Evolutionary conservation across 2,888 invertebrate species (phyloP).

Genomic region (Cactoblastis cactorum): DNA sequence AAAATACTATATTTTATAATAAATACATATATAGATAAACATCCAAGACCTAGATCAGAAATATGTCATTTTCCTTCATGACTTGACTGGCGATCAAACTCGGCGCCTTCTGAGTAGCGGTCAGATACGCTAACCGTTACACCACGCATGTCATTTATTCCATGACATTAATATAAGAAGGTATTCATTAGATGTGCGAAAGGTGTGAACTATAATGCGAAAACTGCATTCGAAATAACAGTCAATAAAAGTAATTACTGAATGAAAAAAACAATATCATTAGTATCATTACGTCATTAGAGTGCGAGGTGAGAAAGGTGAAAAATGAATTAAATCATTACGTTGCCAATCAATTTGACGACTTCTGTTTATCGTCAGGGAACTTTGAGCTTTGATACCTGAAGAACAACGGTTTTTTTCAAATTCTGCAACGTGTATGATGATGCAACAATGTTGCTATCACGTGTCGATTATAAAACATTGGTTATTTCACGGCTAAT

Average conservation of each 20-base stretch:
- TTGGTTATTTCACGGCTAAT: background rate
- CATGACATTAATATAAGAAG: too few relatives aligned
- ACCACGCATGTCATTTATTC: too few relatives aligned
- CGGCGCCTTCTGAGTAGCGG: too few relatives aligned
- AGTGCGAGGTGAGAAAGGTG: background rate
- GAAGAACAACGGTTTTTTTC: background rate
- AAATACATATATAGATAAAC: too few relatives aligned
- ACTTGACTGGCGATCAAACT: too few relatives aligned
- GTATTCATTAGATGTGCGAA: background rate
- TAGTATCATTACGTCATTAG: too few relatives aligned
- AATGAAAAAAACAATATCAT: conserved; percentile 10
- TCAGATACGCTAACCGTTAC: too few relatives aligned
- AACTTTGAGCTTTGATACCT: background rate
- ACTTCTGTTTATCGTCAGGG: background rate
- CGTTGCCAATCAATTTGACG: background rate
- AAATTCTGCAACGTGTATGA: background rate
- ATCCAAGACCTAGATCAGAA: too few relatives aligned
- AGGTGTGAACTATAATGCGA: background rate
- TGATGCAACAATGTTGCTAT: conserved; percentile 5
- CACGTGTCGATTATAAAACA: background rate
- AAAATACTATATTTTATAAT: too few relatives aligned
- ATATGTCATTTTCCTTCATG: too few relatives aligned
- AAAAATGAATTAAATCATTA: conserved; percentile 1
- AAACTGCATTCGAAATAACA: background rate
- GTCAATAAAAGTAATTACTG: background rate